Evolutionary conservation across 1,140 invertebrate species (phyloP).

Genomic region (Lepidurus packardi): DNA sequence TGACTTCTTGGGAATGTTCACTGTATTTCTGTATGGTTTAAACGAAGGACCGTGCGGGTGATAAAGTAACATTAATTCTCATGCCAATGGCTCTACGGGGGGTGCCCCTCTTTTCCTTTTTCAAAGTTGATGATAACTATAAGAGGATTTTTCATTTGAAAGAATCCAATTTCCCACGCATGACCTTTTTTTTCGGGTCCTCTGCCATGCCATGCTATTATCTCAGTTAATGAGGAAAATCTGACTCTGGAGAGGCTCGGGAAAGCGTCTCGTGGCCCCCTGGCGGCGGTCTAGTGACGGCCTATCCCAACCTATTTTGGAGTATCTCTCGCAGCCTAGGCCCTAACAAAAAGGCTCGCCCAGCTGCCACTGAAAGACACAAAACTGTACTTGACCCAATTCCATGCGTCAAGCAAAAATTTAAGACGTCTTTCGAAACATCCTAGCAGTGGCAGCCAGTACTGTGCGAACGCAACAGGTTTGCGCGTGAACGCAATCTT

Average conservation of each 20-base stretch:
- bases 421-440: not conserved
- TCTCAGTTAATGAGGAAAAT: not conserved
- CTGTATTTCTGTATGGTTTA: not conserved
- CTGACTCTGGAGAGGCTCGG: no score
- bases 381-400: not conserved
- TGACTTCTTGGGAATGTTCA: not conserved
- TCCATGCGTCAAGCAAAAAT: not conserved
- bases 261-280: no score
- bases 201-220: not conserved
- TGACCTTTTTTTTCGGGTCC: not conserved
- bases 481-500: not conserved
- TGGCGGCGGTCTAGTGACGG: not conserved
- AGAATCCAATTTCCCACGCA: not conserved
- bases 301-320: not conserved
- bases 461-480: not conserved
- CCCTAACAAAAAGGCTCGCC: not conserved
- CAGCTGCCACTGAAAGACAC: no score
- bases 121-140: not conserved
- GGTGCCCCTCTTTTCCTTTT: slow-evolving; percentile 3
- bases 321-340: not conserved
- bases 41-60: not conserved
- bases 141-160: not conserved
- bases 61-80: not conserved
- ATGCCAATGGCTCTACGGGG: slow-evolving; percentile 15
- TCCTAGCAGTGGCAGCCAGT: not conserved